Evolutionary conservation across 2,113 vertebrate species (phyloP).

Genomic region (Illadopsis cleaveri): DNA sequence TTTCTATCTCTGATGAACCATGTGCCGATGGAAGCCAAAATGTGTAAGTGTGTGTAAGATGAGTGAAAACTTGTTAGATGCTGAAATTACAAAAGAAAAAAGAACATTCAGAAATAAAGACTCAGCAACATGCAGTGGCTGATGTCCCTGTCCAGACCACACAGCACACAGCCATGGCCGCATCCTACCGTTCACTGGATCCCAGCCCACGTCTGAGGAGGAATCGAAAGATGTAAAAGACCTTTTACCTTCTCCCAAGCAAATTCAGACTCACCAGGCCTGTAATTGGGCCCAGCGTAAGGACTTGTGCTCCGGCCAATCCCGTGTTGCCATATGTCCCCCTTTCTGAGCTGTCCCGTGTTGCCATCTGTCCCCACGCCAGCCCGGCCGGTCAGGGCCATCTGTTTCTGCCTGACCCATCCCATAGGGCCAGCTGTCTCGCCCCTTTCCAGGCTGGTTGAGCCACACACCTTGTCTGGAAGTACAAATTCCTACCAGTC

Average conservation of each 20-base stretch:
- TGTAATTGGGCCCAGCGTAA: neutral
- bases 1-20: neutral
- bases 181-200: neutral
- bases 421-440: conserved; percentile 33
- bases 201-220: neutral
- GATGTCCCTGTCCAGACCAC: neutral
- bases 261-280: neutral
- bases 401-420: conserved; percentile 38
- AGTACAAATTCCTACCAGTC: neutral
- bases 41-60: neutral
- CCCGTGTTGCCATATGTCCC: conserved; percentile 61
- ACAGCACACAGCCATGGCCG: accelerated
- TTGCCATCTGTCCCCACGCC: conserved; percentile 61
- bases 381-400: neutral
- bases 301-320: conserved; percentile 26
- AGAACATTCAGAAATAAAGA: neutral
- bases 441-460: neutral
- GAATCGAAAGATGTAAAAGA: neutral
- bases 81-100: neutral
- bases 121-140: neutral
- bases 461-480: conserved; percentile 46
- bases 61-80: neutral
- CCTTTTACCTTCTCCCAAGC: conserved; percentile 19
- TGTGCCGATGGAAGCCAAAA: neutral
- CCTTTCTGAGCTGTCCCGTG: neutral